Evolutionary conservation across 1,140 invertebrate genomes (phyloP).

Genomic region (Drosophila cardini): DNA sequence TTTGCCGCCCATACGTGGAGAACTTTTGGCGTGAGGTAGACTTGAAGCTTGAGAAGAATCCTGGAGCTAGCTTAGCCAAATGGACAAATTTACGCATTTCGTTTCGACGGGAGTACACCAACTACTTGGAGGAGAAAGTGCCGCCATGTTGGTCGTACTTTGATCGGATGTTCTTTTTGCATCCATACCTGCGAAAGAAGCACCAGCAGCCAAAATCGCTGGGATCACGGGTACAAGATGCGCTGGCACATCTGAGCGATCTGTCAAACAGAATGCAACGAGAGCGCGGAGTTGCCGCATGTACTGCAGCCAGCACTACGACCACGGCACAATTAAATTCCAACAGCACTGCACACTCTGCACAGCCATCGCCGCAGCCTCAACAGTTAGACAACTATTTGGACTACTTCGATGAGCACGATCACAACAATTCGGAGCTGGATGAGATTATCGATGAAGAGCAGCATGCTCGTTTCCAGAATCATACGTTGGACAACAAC

Average conservation of each 20-base stretch:
- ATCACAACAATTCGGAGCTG: conserved; percentile 71
- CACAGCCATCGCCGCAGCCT: conserved; percentile 60
- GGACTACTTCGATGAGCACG: conserved; percentile 73
- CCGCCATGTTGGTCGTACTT: conserved; percentile 83
- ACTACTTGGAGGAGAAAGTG: conserved; percentile 79
- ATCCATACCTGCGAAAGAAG: conserved; percentile 80
- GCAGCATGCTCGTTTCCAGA: conserved; percentile 54
- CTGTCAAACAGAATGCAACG: conserved; percentile 76
- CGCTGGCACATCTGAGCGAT: conserved; percentile 70
- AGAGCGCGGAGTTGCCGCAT: conserved; percentile 53
- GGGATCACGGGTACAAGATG: conserved; percentile 79
- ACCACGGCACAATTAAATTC: conserved; percentile 42
- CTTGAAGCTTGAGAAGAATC: conserved; percentile 78
- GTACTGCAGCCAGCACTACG: conserved; percentile 46
- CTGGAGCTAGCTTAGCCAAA: conserved; percentile 83
- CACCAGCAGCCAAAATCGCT: conserved; percentile 76
- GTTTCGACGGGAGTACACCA: conserved; percentile 79
- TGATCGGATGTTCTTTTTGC: conserved; percentile 81
- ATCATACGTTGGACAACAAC: conserved; percentile 63
- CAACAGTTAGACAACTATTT: conserved; percentile 73
- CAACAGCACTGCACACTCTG: conserved; percentile 14
- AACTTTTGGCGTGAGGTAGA: conserved; percentile 84
- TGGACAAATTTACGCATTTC: conserved; percentile 83
- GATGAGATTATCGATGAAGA: conserved; percentile 78
- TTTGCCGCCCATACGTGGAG: conserved; percentile 81